Conservation (phyloP, 1,140 invertebrate species). For the Gryon sp. region DNA sequence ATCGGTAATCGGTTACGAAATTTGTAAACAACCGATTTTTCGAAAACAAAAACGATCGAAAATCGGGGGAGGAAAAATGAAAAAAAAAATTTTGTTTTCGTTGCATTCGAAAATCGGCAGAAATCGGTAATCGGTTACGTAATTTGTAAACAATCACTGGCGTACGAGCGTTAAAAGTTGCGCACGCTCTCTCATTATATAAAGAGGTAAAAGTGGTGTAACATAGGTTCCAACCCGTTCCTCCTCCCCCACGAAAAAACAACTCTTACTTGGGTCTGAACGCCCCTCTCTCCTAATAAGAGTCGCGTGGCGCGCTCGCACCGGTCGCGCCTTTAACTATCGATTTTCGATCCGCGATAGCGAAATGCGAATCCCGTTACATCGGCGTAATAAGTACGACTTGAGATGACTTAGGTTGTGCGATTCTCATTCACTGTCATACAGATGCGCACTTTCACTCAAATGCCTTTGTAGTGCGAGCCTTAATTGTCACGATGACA, state of each 20-base stretch:
- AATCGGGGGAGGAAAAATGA: neutral
- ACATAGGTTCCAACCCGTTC: slow-evolving; percentile 34
- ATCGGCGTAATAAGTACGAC: slow-evolving; percentile 23
- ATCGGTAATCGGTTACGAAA: too few relatives aligned
- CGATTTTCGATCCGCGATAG: slow-evolving; percentile 64
- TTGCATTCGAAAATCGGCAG: too few relatives aligned
- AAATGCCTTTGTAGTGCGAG: too few relatives aligned
- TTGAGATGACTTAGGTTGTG: slow-evolving; percentile 19
- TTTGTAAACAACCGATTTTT: too few relatives aligned
- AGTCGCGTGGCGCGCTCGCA: slow-evolving; percentile 58
- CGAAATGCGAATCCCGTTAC: slow-evolving; percentile 61
- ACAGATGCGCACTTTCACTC: neutral
- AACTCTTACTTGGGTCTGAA: slow-evolving; percentile 21
- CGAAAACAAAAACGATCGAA: too few relatives aligned
- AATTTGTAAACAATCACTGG: slow-evolving; percentile 48
- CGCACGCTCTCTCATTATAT: slow-evolving; percentile 48
- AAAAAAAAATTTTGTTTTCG: neutral
- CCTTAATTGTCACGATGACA: too few relatives aligned
- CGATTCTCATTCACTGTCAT: too few relatives aligned
- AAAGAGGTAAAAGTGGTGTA: slow-evolving; percentile 53
- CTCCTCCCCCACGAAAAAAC: slow-evolving; percentile 61
- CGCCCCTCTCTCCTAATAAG: slow-evolving; percentile 21
- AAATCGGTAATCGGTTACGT: slow-evolving; percentile 10
- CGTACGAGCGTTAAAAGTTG: slow-evolving; percentile 24
- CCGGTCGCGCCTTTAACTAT: slow-evolving; percentile 60